Conservation (phyloP, 2,113 vertebrate genomes). For the Mesembrinibis cayennensis region DNA sequence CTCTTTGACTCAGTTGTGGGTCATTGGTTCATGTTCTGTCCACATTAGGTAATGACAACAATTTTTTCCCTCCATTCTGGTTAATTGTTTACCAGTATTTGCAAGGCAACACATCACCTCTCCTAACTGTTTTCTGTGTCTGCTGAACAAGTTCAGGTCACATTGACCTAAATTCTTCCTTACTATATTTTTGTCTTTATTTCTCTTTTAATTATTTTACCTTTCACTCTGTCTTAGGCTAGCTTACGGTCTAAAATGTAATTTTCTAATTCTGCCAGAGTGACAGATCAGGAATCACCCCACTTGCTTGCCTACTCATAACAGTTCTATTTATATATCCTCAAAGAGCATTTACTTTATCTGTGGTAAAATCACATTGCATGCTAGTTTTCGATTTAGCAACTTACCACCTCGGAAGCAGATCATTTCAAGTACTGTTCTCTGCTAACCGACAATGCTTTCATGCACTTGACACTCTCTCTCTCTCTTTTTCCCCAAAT, state of each 20-base stretch:
- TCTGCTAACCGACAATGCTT: not conserved
- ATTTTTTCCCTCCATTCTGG: not conserved
- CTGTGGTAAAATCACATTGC: constrained; percentile 52
- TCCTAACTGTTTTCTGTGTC: not conserved
- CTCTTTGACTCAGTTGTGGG: not conserved
- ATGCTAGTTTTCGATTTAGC: constrained; percentile 52
- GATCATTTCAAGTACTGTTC: constrained; percentile 8
- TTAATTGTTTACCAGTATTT: constrained; percentile 23
- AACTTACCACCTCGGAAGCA: constrained; percentile 32
- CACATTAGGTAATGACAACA: not conserved
- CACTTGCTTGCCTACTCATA: constrained; percentile 15
- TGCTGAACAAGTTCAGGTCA: not conserved
- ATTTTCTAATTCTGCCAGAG: not conserved
- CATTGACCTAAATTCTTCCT: not conserved
- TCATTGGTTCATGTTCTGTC: not conserved
- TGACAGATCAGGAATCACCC: constrained; percentile 50
- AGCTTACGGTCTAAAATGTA: not conserved
- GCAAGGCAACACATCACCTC: not conserved
- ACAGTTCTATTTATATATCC: constrained; percentile 53
- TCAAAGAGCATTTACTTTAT: constrained; percentile 56
- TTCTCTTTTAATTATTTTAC: not conserved
- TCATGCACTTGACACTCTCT: not conserved
- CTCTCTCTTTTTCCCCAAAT: not conserved
- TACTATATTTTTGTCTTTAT: not conserved
- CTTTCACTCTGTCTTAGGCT: not conserved